Base-by-base conservation (phyloP, 2,888 invertebrate genomes). In the Salpingus planirostris region DNA sequence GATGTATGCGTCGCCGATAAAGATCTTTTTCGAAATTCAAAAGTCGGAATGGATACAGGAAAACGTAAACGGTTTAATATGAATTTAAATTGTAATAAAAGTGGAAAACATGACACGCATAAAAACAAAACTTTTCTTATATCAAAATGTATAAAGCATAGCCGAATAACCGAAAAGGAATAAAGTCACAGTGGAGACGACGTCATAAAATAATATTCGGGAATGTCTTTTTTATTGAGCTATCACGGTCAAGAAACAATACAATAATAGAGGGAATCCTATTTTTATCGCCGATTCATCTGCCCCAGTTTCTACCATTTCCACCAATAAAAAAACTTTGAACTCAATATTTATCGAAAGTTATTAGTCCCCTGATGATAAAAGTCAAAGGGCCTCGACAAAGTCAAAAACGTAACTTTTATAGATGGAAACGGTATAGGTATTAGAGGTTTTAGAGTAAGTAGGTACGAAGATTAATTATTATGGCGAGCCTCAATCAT, bases 131-230 rank as follows among this genome's bases (percentile, higher is more conserved):
- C 37, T 43, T 40, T 40, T 31, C 31, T 37, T 33, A 40, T 43
- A 40, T 29, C 31, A n/a, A 18, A 6, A 18, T 18, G 5, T 18
- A 18, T 18, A 18, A n/a, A n/a, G n/a, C n/a, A n/a, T n/a, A n/a
- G n/a, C n/a, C n/a, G n/a, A n/a, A n/a, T n/a, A n/a, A n/a, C 18
- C 18, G 18, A 8, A 35, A 37, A 33, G 37, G 37, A 33, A 42
- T 44, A 37, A 31, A 46, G 42, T 38, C 40, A 39, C 5, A 18
- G 18, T 18, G 38, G n/a, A n/a, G n/a, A 46, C 42, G 42, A 41
- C 29, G 45, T 41, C 41, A 43, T 47, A 52, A 50, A 49, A 44
- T 46, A 40, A 43, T 50, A 49, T 47, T 47, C 43, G 47, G 44
- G 44, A 46, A 45, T 40, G 35, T 35, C 35, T 40, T 38, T 46